Evolutionary conservation across 2,797 vertebrate species (phyloP).

Genomic region (Sebastes diploproa): DNA sequence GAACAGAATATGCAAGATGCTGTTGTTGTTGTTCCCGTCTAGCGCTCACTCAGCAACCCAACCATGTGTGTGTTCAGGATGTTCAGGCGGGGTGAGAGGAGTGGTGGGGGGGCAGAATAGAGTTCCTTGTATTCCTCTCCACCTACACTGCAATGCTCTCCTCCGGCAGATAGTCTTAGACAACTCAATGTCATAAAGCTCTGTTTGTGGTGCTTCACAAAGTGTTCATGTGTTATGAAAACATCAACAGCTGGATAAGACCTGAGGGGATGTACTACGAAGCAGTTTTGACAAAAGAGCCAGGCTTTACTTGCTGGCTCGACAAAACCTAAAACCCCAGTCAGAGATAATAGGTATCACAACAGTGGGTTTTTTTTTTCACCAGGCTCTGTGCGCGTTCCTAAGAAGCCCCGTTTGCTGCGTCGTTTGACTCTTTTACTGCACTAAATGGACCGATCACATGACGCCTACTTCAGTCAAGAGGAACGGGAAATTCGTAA

Average conservation of each 20-base stretch:
- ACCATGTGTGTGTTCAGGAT: slow-evolving; percentile 28
- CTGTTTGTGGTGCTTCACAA: not conserved
- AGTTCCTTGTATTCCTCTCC: slow-evolving; percentile 36
- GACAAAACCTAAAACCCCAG: not conserved
- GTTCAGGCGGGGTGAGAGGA: not conserved
- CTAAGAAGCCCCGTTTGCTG: no score
- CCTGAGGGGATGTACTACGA: not conserved
- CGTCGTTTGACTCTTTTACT: not conserved
- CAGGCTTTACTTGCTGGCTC: not conserved
- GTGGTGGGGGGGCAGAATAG: slow-evolving; percentile 9
- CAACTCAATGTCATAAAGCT: not conserved
- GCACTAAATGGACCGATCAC: not conserved
- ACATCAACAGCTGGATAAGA: not conserved
- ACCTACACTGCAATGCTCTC: slow-evolving; percentile 3
- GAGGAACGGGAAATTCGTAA: no score
- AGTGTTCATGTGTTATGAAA: not conserved
- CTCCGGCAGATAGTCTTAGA: not conserved
- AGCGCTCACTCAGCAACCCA: slow-evolving; percentile 3
- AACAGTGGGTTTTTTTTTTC: not conserved
- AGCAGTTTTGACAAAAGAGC: not conserved
- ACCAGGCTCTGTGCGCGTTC: not conserved
- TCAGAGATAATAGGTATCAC: not conserved
- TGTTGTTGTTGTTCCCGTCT: not conserved
- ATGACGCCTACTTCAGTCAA: no score
- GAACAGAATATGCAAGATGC: not conserved